Percentiles rank a stretch among this genome's conserved stretches.
phyloP scores from a whole-genome alignment of 2,888 invertebrate species.

The Ephialtes manifestator region DNA sequence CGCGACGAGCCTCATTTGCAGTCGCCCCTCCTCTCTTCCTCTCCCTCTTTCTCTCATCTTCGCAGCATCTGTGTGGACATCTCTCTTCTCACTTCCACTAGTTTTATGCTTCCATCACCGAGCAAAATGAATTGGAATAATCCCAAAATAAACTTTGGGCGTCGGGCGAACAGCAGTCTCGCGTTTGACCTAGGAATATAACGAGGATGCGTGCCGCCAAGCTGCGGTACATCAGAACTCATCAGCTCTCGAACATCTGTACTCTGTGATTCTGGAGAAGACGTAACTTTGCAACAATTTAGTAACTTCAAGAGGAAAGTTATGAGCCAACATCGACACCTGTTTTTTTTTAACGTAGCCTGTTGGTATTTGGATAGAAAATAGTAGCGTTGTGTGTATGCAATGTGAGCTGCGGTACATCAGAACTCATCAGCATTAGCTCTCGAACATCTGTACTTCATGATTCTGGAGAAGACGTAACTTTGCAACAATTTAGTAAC shows the following conservation, averaged over 20 bases:
- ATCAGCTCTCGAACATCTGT: conserved; percentile 57
- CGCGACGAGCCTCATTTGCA: conserved; percentile 69
- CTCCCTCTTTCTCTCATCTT: conserved; percentile 72
- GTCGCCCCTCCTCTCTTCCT: conserved; percentile 35
- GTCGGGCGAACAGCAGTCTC: conserved; percentile 25
- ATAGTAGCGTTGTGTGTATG: background rate
- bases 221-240: conserved; percentile 49
- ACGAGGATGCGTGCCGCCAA: conserved; percentile 55
- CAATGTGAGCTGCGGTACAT: conserved; percentile 3
- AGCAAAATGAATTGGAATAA: conserved; percentile 66
- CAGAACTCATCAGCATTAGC: conserved; percentile 42
- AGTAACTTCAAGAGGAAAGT: conserved; percentile 48
- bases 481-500: conserved; percentile 40
- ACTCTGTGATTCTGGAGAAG: conserved; percentile 32
- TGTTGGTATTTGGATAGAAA: background rate
- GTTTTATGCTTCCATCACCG: conserved; percentile 15
- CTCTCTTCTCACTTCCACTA: conserved; percentile 76
- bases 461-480: conserved; percentile 37
- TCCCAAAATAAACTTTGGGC: conserved; percentile 65
- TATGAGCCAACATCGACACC: conserved; percentile 35
- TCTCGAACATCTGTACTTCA: conserved; percentile 52
- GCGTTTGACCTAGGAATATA: conserved; percentile 46
- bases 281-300: conserved; percentile 36
- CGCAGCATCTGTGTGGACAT: conserved; percentile 48
- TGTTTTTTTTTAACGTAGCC: background rate